Base-by-base conservation (phyloP, 2,888 invertebrate genomes). In the Zaprionus bogoriensis region DNA sequence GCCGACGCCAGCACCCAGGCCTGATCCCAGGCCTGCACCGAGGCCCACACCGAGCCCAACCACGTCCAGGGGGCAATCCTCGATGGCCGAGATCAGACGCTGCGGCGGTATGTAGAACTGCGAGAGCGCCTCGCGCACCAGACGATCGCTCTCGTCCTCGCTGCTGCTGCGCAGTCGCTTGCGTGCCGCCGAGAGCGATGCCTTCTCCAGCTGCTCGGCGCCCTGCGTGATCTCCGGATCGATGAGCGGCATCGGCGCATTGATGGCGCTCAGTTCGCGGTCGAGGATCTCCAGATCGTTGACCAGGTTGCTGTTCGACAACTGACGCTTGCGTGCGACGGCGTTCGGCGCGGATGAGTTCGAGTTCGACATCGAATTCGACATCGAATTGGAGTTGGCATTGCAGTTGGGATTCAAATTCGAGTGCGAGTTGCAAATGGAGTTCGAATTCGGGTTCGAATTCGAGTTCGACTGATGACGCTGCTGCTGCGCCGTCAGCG, bases 21-120 rank as follows among this genome's bases (percentile, higher is more conserved):
- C n/a, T n/a, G n/a, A n/a, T n/a, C n/a, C n/a, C n/a, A n/a, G n/a
- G n/a, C n/a, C n/a, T n/a, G 38, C 39, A 45, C 25, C 68, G 38
- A 60, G 28, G 1, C 68, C 67, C 14, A 77, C 64, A 1, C 75
- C 82, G 7, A 81, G 62, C n/a, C 77, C 82, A 1, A 84, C 88
- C 38, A 86, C 87, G 54, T 83, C 90, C 66, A 91, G 61, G 0
- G 90, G 91, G 66, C 93, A 93, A 67, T 94, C 94, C 87, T 94
- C 94, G 62, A 94, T 93, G 61, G 93, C 93, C 25, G 94, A 94
- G 62, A 95, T 92, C 86, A 94, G 92, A 55, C 94, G 92, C 23
- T 94, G 94, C 1, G 94, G 94, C 9, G 94, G 94, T 65, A 94
- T 93, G 87, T 94, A 95, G 85, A 94, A 94, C 83, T 95, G 94